These are phyloP conservation scores for Drosophila pallidifrons DNA, from an alignment of 1,140 invertebrate genomes.

Conservation along the genomic window DNA sequence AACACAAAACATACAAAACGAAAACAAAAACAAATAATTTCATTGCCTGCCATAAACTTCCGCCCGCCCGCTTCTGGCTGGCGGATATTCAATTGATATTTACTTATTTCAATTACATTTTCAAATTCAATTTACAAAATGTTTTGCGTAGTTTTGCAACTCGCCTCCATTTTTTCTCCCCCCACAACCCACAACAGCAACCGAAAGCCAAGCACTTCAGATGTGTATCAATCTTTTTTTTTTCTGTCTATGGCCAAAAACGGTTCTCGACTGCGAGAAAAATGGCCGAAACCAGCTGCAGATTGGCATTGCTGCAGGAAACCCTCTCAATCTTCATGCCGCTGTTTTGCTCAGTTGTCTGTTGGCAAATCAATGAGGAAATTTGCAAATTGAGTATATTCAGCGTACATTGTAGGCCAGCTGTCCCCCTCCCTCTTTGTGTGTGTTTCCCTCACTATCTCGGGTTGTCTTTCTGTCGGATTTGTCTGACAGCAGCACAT, in stretches of 20 bases:
- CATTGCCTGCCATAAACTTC: conserved; percentile 74
- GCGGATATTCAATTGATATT: conserved; percentile 80
- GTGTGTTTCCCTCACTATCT: background rate
- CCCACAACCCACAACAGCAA: background rate
- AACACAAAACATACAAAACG: background rate
- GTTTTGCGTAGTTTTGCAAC: conserved; percentile 76
- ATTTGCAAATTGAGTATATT: conserved; percentile 74
- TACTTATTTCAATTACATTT: conserved; percentile 82
- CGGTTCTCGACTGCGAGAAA: background rate
- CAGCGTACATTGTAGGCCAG: conserved; percentile 49
- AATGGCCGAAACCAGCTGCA: conserved; percentile 24
- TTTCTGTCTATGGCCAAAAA: conserved; percentile 7
- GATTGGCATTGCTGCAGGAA: background rate
- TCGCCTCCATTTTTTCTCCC: background rate
- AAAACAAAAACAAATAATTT: conserved; percentile 45
- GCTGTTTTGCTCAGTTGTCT: conserved; percentile 17
- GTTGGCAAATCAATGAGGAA: conserved; percentile 73
- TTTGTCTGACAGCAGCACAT: conserved; percentile 39
- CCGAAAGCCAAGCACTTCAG: background rate
- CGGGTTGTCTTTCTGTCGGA: conserved; percentile 15
- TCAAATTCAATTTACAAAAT: conserved; percentile 80
- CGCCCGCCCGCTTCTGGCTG: conserved; percentile 39
- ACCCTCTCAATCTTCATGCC: conserved; percentile 11
- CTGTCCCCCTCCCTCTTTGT: background rate
- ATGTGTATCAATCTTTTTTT: conserved; percentile 35